Evolutionary conservation across 2,113 vertebrate species (phyloP), one percentile per base, ranked within the genome.

Genomic region (Oreochromis tanganicae): DNA sequence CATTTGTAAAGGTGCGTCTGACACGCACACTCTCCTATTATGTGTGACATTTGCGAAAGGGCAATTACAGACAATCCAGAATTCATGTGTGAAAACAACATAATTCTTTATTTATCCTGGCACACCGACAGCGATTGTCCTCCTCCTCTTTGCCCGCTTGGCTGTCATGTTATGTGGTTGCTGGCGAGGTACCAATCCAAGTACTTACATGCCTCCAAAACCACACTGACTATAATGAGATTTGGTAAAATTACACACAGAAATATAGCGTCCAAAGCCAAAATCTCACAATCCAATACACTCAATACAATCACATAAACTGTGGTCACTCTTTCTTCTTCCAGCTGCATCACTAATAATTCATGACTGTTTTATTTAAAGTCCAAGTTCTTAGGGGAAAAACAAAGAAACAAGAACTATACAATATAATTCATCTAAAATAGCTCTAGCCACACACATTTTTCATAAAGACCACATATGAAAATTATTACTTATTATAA

Each of bases 281-380:
- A 85, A 83, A 80, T 81, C 61, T 56, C 29, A 84, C 38, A 89
- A 78, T 68, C 27, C 50, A 89, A 87, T 54, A 57, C 17, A 83
- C 52, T 82, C 81, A 86, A 84, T 81, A n/a, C 82, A 82, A 19
- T 85, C 66, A 34, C 56, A 82, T 85, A 46, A 87, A 86, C 79
- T 84, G 61, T 80, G 80, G 80, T 87, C 27, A 86, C 80, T 68
- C 27, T 79, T 10, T 79, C 57, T 27, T 84, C 80, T 61, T 83
- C 32, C 10, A 54, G 79, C 86, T 88, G 66, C 73, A 84, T 43
- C 29, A 52, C 81, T 79, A 24, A 81, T 66, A 61, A 80, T 43
- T 66, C 19, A 81, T 32, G 55, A 81, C 16, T 14, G 46, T 86
- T 87, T 89, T 46, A 89, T 89, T 86, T 83, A 29, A 54, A 48